These are phyloP conservation scores for Acleris emargana DNA, from an alignment of 2,888 invertebrate species.

Conservation along the genomic window DNA sequence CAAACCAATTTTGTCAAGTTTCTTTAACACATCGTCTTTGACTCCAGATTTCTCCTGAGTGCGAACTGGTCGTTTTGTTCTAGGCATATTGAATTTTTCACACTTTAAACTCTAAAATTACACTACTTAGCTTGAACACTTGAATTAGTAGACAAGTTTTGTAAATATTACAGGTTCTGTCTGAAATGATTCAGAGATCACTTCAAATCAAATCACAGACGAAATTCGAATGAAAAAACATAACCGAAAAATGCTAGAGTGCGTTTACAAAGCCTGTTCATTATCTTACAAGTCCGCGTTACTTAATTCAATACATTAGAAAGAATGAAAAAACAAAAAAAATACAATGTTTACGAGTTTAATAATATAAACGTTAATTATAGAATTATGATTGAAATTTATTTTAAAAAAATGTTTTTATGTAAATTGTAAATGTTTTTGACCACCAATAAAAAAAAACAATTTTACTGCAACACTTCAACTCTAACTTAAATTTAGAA, in stretches of 20 bases:
- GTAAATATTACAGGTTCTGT: constrained; percentile 40
- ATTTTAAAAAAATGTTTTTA: too few relatives aligned
- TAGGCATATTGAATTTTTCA: constrained; percentile 60
- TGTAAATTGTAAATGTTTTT: too few relatives aligned
- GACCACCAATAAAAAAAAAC: too few relatives aligned
- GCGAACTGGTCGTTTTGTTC: constrained; percentile 70
- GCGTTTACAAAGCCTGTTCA: constrained; percentile 10
- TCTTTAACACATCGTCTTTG: constrained; percentile 60
- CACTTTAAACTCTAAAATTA: constrained; percentile 10
- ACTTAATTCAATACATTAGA: too few relatives aligned
- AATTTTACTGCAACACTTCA: too few relatives aligned
- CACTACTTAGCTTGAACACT: constrained; percentile 16
- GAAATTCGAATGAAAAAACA: constrained; percentile 29
- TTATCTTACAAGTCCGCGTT: too few relatives aligned
- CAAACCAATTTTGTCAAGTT: constrained; percentile 65
- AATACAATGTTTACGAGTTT: too few relatives aligned
- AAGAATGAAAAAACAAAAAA: too few relatives aligned
- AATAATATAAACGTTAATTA: too few relatives aligned
- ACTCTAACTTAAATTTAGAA: too few relatives aligned
- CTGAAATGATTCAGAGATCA: constrained; percentile 27
- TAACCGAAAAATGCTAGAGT: constrained; percentile 26
- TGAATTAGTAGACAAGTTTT: constrained; percentile 20
- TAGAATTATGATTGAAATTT: too few relatives aligned
- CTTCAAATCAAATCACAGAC: constrained; percentile 1
- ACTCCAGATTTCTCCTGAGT: constrained; percentile 62